phyloP scores from a whole-genome alignment of 2,888 invertebrate genomes.

The Unio pictorum region DNA sequence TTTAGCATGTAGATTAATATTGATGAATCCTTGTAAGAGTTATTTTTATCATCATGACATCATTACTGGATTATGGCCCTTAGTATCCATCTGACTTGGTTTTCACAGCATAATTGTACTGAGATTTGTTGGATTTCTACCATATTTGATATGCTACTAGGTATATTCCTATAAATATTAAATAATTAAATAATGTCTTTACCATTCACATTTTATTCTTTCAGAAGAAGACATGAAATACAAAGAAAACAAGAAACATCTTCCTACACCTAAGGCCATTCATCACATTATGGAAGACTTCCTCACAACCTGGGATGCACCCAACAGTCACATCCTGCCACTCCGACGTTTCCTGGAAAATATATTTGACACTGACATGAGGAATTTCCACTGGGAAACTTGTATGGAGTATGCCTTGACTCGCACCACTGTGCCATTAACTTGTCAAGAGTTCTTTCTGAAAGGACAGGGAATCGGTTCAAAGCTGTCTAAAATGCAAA shows the following conservation, averaged over 20 bases:
- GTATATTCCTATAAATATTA: too few relatives aligned
- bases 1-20: too few relatives aligned
- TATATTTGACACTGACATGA: constrained; percentile 57
- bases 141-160: too few relatives aligned
- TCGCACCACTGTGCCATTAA: constrained; percentile 44
- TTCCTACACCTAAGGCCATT: constrained; percentile 67
- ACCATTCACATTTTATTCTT: constrained; percentile 14
- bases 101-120: too few relatives aligned
- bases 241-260: constrained; percentile 35
- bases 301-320: constrained; percentile 70
- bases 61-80: too few relatives aligned
- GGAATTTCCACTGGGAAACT: constrained; percentile 61
- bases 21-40: too few relatives aligned
- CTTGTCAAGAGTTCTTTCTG: constrained; percentile 54
- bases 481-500: too few relatives aligned
- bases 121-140: too few relatives aligned
- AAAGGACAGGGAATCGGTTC: constrained; percentile 40
- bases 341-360: constrained; percentile 65
- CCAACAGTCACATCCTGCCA: constrained; percentile 69
- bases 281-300: constrained; percentile 74
- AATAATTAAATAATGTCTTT: too few relatives aligned
- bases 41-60: too few relatives aligned
- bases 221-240: constrained; percentile 56
- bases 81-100: too few relatives aligned
- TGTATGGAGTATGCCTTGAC: constrained; percentile 68